Conservation (phyloP, 2,888 invertebrate genomes). For the Synergus laeviventris region DNA sequence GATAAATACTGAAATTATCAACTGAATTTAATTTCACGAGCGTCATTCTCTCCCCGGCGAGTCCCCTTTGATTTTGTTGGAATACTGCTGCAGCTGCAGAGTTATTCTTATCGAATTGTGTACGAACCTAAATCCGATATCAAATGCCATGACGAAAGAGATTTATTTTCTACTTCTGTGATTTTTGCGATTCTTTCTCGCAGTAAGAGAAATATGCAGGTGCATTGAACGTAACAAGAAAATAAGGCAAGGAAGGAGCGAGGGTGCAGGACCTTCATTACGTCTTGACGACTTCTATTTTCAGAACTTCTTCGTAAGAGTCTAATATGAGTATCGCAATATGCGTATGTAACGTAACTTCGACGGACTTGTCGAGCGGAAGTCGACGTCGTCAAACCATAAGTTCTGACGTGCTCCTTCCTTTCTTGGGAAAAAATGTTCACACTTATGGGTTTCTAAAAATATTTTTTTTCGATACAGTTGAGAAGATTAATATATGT, state of each 20-base stretch:
- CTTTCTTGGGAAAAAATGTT: constrained; percentile 29
- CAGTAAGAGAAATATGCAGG: constrained; percentile 18
- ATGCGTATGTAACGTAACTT: constrained; percentile 47
- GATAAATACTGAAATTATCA: not conserved
- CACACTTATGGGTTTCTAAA: not conserved
- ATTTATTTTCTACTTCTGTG: constrained; percentile 27
- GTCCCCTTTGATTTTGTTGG: not conserved
- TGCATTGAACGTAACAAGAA: constrained; percentile 22
- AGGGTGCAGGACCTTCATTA: constrained; percentile 30
- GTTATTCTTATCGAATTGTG: constrained; percentile 22
- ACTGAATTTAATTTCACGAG: not conserved
- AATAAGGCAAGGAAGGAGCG: constrained; percentile 1
- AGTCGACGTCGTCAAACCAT: constrained; percentile 66
- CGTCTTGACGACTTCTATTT: constrained; percentile 52
- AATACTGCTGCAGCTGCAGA: constrained; percentile 23
- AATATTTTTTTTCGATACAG: not conserved
- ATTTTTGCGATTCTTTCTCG: constrained; percentile 11
- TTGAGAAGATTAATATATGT: too few relatives aligned
- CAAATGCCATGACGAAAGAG: constrained; percentile 12
- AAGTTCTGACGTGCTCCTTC: constrained; percentile 62
- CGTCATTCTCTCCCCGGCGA: not conserved
- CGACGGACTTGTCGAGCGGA: constrained; percentile 56
- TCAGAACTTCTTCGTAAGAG: constrained; percentile 61
- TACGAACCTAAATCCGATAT: constrained; percentile 41
- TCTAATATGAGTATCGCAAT: constrained; percentile 57